Conservation (phyloP, 2,113 vertebrate genomes). For the Trematocara stigmaticum region DNA sequence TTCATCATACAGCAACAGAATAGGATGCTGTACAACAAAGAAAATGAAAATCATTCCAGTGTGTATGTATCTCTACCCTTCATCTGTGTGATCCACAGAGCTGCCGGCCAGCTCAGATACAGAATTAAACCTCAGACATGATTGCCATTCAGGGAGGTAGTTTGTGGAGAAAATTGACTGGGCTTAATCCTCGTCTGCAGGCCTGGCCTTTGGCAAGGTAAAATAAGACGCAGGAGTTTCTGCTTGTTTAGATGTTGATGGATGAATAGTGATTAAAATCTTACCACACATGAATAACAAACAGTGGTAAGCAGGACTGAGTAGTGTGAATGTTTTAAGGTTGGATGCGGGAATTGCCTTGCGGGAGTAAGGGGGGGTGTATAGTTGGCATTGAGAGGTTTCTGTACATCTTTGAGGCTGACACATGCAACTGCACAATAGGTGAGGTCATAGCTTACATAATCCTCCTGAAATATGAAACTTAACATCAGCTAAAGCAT, state of each 20-base stretch:
- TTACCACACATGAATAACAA: not conserved
- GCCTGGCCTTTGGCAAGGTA: not conserved
- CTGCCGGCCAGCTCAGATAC: not conserved
- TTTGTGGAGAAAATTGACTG: not conserved
- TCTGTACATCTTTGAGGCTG: not conserved
- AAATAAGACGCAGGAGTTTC: not conserved
- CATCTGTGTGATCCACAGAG: slow-evolving; percentile 16
- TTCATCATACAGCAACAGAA: not conserved
- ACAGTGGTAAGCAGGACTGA: not conserved
- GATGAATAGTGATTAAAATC: slow-evolving; percentile 4
- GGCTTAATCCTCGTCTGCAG: slow-evolving; percentile 6
- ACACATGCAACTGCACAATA: not conserved
- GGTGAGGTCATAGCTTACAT: not conserved
- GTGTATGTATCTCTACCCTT: not conserved
- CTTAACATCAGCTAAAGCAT: not conserved
- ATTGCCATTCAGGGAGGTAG: not conserved
- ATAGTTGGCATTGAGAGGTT: not conserved
- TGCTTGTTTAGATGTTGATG: not conserved
- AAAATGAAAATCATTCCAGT: not conserved
- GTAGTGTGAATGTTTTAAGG: not conserved
- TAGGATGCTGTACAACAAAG: not conserved
- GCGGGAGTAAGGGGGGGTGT: not conserved
- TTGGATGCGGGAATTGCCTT: not conserved
- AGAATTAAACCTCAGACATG: slow-evolving; percentile 26
- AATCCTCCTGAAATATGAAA: not conserved